phyloP scores from a whole-genome alignment of 1,140 invertebrate genomes.

The Ylistrum balloti region DNA sequence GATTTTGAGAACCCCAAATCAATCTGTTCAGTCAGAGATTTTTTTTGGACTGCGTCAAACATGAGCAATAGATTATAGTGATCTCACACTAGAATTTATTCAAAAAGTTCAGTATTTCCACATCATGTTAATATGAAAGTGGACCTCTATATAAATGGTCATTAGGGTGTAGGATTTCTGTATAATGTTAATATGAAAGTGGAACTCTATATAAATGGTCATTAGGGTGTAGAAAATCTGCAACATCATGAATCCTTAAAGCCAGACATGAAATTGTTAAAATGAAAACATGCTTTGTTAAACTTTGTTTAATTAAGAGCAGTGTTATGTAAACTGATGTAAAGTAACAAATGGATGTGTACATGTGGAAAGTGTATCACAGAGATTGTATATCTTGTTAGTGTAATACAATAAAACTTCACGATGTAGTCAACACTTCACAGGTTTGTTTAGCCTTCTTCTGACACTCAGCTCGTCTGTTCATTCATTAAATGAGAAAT shows the following conservation, averaged over 20 bases:
- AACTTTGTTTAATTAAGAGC: background rate
- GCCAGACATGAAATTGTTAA: background rate
- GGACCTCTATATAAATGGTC: no score
- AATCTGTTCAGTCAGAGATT: no score
- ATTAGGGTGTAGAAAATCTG: no score
- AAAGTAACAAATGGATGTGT: background rate
- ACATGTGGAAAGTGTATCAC: background rate
- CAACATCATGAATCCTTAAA: background rate
- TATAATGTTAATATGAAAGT: no score
- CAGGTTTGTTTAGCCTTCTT: constrained; percentile 1
- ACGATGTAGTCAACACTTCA: constrained; percentile 17
- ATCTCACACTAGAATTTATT: no score
- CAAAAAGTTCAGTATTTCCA: no score
- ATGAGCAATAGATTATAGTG: no score
- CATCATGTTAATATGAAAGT: no score
- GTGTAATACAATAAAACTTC: background rate
- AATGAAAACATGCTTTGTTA: constrained; percentile 8
- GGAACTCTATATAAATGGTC: no score
- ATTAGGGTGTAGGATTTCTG: no score
- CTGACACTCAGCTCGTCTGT: constrained; percentile 10
- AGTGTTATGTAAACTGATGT: background rate
- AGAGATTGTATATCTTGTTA: background rate
- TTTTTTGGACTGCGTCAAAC: no score
- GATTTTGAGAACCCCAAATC: no score
- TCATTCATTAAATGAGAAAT: background rate